Conservation (phyloP, 2,888 invertebrate species). For the Tetrapedia diversipes region DNA sequence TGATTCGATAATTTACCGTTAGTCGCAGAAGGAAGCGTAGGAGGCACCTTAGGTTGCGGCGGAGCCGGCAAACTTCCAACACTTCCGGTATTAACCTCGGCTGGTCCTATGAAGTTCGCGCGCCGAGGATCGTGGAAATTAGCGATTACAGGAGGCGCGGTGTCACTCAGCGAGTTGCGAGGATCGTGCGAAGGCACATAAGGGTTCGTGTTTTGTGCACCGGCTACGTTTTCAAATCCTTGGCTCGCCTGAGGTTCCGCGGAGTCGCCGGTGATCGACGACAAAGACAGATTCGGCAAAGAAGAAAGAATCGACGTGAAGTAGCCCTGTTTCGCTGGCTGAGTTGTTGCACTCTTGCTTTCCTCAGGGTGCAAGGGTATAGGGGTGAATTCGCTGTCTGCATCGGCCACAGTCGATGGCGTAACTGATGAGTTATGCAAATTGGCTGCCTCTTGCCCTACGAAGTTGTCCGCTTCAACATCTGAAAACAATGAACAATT, state of each 20-base stretch:
- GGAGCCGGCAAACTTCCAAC: slow-evolving; percentile 34
- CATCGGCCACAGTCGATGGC: not conserved
- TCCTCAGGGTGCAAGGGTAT: slow-evolving; percentile 42
- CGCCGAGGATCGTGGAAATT: slow-evolving; percentile 53
- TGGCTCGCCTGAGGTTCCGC: slow-evolving; percentile 43
- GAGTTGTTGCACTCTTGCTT: slow-evolving; percentile 38
- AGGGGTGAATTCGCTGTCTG: slow-evolving; percentile 37
- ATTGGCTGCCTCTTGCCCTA: slow-evolving; percentile 70
- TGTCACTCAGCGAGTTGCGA: slow-evolving; percentile 44
- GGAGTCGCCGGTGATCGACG: slow-evolving; percentile 73
- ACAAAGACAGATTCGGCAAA: slow-evolving; percentile 77
- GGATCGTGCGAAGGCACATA: slow-evolving; percentile 52
- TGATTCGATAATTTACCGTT: slow-evolving; percentile 67
- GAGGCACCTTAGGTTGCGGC: slow-evolving; percentile 59
- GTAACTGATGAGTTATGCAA: slow-evolving; percentile 9
- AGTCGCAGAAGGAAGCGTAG: slow-evolving; percentile 63
- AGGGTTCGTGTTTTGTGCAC: slow-evolving; percentile 43
- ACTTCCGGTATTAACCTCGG: slow-evolving; percentile 34
- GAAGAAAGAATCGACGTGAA: slow-evolving; percentile 80
- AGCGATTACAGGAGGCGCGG: slow-evolving; percentile 45
- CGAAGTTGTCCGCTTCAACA: slow-evolving; percentile 73
- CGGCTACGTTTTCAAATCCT: slow-evolving; percentile 19
- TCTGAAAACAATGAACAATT: slow-evolving; percentile 62
- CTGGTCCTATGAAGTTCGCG: slow-evolving; percentile 36
- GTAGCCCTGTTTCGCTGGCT: slow-evolving; percentile 72